Conservation (phyloP, 2,797 vertebrate genomes). For the Anableps anableps region DNA sequence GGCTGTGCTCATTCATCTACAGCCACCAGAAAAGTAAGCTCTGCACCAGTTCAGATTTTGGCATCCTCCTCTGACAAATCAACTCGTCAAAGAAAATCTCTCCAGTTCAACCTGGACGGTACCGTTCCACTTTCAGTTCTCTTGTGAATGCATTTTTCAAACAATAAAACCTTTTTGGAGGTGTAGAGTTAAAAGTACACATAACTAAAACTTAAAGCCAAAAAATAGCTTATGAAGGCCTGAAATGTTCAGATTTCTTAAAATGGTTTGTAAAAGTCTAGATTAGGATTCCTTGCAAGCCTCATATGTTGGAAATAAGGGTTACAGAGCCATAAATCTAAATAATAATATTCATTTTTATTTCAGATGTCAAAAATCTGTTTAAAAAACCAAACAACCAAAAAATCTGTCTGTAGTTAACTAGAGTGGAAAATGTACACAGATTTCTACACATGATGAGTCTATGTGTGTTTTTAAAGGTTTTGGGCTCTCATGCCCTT, state of each 20-base stretch:
- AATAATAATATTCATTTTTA: neutral
- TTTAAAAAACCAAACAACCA: too few relatives aligned
- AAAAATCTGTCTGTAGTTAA: too few relatives aligned
- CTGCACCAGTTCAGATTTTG: neutral
- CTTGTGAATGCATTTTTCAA: neutral
- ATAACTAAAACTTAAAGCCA: neutral
- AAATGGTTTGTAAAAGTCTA: neutral
- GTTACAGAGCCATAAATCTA: neutral
- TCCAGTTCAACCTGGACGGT: neutral
- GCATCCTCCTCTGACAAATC: neutral
- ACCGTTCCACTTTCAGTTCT: neutral
- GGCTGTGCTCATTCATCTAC: slow-evolving; percentile 6
- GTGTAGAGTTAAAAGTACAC: neutral
- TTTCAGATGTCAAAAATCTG: neutral
- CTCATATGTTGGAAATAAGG: neutral
- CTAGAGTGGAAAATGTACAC: too few relatives aligned
- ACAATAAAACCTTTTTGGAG: neutral
- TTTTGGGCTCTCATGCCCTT: too few relatives aligned
- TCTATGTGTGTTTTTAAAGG: neutral
- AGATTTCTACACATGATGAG: too few relatives aligned
- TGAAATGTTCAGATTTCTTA: neutral
- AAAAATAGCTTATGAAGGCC: neutral
- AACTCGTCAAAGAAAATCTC: neutral
- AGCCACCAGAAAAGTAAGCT: neutral
- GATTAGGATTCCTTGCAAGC: neutral